phyloP scores from a whole-genome alignment of 2,888 invertebrate species.

The Plagiodera versicolora region DNA sequence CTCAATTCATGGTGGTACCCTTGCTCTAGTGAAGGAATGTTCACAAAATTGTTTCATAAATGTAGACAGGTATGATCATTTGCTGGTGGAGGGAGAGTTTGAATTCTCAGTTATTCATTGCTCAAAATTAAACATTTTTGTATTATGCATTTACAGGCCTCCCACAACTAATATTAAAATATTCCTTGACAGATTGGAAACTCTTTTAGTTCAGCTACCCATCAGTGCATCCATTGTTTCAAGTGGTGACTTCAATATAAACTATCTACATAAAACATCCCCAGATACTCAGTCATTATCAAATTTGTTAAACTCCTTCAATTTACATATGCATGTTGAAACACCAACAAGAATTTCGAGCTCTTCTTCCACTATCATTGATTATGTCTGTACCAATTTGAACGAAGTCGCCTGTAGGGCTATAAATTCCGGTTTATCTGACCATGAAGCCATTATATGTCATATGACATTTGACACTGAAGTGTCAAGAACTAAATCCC shows the following conservation, averaged over 20 bases:
- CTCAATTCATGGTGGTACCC: background rate
- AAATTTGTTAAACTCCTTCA: background rate
- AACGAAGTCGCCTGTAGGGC: background rate
- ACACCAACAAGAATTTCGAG: background rate
- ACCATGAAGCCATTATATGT: background rate
- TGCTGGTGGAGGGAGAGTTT: background rate
- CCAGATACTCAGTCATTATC: background rate
- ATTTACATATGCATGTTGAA: background rate
- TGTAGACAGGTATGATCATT: background rate
- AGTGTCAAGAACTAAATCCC: too few species aligned
- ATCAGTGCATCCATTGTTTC: background rate
- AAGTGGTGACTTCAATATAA: background rate
- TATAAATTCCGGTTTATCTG: conserved; percentile 1
- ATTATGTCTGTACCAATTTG: background rate
- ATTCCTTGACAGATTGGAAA: background rate
- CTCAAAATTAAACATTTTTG: background rate
- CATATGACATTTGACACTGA: background rate
- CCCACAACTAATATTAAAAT: background rate
- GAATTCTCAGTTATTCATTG: background rate
- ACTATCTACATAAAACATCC: background rate
- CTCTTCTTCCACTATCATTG: background rate
- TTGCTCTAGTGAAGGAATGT: background rate
- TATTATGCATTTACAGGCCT: background rate
- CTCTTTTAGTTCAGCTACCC: background rate
- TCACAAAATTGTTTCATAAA: background rate